A percentile compares a stretch with the other conserved stretches of the same genome.
Evolutionary conservation across 2,113 vertebrate genomes (phyloP).

Genomic region (Pontoporia blainvillei): DNA sequence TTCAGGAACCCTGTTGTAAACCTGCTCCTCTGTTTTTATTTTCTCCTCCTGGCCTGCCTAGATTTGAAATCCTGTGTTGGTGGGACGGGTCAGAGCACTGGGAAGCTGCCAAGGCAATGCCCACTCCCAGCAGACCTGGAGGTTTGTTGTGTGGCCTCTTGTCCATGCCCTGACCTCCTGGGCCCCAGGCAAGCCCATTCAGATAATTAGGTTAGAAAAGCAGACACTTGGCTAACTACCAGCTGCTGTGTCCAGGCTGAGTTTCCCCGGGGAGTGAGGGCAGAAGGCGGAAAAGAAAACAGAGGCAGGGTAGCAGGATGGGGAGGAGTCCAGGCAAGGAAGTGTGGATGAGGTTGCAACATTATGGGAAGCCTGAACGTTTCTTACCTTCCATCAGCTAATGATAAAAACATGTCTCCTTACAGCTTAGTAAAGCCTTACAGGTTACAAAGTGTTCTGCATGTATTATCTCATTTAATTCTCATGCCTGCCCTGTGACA

Average conservation of each 20-base stretch:
- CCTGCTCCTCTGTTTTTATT: background rate
- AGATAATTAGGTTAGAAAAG: slow-evolving; percentile 45
- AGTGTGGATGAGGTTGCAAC: no score
- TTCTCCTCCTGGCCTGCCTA: background rate
- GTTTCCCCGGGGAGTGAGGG: slow-evolving; percentile 16
- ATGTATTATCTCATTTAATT: background rate
- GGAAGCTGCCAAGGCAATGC: background rate
- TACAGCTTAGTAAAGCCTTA: background rate
- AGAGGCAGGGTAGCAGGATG: background rate
- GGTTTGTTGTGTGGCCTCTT: background rate
- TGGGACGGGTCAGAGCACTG: background rate
- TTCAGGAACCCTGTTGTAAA: background rate
- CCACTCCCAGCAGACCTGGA: background rate
- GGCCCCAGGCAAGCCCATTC: background rate
- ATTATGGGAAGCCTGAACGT: background rate
- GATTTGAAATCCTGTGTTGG: background rate
- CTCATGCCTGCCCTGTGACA: background rate
- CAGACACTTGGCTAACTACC: background rate
- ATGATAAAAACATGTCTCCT: background rate
- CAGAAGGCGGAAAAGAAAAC: background rate
- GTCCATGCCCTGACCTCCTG: background rate
- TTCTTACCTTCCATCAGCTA: background rate
- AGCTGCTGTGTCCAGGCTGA: background rate
- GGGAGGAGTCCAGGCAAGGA: background rate
- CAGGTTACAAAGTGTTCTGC: background rate